Percentiles rank a stretch among this genome's conserved stretches.
Conservation (phyloP, 2,113 vertebrate species). For the Campylorhamphus procurvoides region DNA sequence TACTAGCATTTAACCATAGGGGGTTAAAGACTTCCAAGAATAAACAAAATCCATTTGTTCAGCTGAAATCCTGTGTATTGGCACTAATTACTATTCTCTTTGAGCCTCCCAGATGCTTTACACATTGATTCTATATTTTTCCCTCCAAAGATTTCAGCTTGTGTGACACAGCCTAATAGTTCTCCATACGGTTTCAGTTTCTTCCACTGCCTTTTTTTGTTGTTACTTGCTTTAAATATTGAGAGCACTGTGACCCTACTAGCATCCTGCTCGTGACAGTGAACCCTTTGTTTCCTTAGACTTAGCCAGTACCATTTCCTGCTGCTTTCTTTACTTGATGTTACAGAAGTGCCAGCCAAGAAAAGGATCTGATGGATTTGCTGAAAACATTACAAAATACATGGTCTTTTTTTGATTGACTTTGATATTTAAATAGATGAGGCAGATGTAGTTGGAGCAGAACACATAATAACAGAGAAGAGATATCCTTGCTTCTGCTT, state of each 20-base stretch:
- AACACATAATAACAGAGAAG: neutral
- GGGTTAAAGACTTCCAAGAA: neutral
- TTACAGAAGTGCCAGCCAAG: neutral
- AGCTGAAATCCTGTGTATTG: neutral
- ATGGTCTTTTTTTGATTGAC: neutral
- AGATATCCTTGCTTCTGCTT: neutral
- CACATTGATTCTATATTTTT: neutral
- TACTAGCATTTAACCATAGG: neutral
- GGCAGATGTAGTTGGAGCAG: neutral
- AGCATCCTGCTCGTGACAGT: neutral
- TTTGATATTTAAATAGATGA: neutral
- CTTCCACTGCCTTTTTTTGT: neutral
- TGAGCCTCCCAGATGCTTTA: neutral
- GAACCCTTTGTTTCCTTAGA: neutral
- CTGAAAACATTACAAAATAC: neutral
- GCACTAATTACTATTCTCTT: neutral
- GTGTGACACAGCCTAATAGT: neutral
- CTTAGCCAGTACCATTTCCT: neutral
- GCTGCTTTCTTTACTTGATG: neutral
- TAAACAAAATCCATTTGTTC: neutral
- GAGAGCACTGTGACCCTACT: neutral
- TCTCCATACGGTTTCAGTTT: neutral
- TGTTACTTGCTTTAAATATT: neutral
- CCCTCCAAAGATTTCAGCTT: neutral
- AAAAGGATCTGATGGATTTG: neutral